These are phyloP conservation scores for Takifugu flavidus DNA, from an alignment of 2,113 vertebrate genomes.

Conservation along the genomic window DNA sequence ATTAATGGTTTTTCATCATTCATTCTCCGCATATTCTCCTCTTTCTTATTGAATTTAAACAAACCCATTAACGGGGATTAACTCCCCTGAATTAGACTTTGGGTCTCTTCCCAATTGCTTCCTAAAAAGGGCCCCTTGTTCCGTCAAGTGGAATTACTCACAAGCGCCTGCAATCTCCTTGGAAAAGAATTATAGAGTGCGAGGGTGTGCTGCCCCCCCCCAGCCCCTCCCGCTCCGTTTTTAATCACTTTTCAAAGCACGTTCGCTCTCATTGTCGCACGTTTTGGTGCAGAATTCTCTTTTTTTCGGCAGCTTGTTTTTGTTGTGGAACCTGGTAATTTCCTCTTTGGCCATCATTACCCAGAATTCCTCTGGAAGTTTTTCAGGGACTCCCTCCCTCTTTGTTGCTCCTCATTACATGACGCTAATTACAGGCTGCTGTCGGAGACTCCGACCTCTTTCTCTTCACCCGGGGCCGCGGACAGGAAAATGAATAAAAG, in stretches of 20 bases:
- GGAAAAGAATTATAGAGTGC: constrained; percentile 64
- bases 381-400: constrained; percentile 56
- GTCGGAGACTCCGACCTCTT: constrained; percentile 76
- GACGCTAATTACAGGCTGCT: constrained; percentile 76
- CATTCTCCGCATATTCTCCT: constrained; percentile 65
- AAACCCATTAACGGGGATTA: constrained; percentile 78
- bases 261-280: constrained; percentile 36
- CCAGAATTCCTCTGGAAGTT: constrained; percentile 59
- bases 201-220: constrained; percentile 54
- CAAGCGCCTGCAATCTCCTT: constrained; percentile 60
- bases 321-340: constrained; percentile 53
- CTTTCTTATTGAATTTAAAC: constrained; percentile 74
- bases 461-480: constrained; percentile 62
- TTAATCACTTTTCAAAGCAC: constrained; percentile 64
- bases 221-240: constrained; percentile 51
- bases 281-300: constrained; percentile 14
- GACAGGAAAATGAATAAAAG: constrained; percentile 48
- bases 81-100: constrained; percentile 72
- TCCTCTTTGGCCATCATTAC: constrained; percentile 52
- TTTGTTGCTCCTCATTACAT: constrained; percentile 66
- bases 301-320: constrained; percentile 40
- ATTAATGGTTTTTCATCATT: constrained; percentile 73
- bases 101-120: constrained; percentile 69
- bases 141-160: constrained; percentile 68
- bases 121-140: constrained; percentile 61